Base-by-base conservation (phyloP, 2,888 invertebrate species). In the Yponomeuta evonymella region DNA sequence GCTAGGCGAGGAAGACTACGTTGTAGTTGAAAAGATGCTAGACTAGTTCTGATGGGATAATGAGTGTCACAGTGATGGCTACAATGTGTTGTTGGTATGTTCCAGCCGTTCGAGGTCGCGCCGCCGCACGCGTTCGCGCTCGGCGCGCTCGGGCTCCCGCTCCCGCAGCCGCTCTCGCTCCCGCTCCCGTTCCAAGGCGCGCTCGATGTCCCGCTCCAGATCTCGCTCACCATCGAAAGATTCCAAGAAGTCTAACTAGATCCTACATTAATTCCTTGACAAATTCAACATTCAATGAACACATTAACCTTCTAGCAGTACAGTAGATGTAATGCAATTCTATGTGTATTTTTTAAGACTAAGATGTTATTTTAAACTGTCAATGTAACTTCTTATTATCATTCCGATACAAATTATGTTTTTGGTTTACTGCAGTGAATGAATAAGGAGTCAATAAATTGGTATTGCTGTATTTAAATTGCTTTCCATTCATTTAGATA, bases 71-170 rank as follows among this genome's bases (percentile, higher is more conserved):
- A 15, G 66, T 23, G 12, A 33, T 0, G n/a, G 33, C 3, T 36
- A 64, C 43, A 43, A 65, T 12, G 10, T 29, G 48, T 23, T 70
- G 43, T 71, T 12, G 73, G 70, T 74, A 73, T 82, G 75, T 81
- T 83, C 74, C 90, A 92, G 92, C 76, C 94, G 95, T 33, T 95
- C 95, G 72, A 93, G 95, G 72, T 95, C 95, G 29, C 93, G 89
- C 72, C 89, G 86, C 2, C 81, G 86, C 70, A 84, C 87, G 43
- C 81, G 85, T 36, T 84, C 81, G 67, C 84, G 85, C 71, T 81
- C 81, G 68, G 80, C 81, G 43, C 93, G 75, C 80, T 80, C 84
- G 11, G 81, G 85, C 65, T 86, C 85, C 12, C 81, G 80, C 68
- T 82, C 93, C 73, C 90, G 91, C 73, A 93, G 93, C 1, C 92